A percentile compares a stretch with the other conserved stretches of the same genome.
phyloP scores from a whole-genome alignment of 2,797 vertebrate genomes.

The Delichon dasypus region DNA sequence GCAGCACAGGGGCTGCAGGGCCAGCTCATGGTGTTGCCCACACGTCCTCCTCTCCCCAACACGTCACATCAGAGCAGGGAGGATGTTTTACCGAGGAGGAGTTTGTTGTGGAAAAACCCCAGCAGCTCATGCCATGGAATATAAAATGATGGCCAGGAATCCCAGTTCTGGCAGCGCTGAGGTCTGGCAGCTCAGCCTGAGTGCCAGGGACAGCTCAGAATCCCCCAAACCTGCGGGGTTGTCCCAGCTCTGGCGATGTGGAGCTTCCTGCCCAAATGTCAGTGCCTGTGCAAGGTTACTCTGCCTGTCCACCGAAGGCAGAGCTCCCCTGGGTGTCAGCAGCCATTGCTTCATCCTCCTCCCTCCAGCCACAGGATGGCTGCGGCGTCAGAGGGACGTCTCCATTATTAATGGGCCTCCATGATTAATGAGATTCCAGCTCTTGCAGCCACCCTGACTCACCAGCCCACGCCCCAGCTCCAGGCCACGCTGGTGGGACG shows the following conservation, averaged over 20 bases:
- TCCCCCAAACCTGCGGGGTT: rapidly evolving
- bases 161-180: background rate
- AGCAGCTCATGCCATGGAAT: background rate
- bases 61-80: background rate
- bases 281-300: rapidly evolving
- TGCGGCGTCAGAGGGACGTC: background rate
- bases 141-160: background rate
- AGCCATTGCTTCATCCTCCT: slow-evolving; percentile 1
- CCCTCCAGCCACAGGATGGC: background rate
- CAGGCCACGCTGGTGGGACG: background rate
- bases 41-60: background rate
- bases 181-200: background rate
- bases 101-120: background rate
- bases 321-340: background rate
- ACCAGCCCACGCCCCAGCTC: background rate
- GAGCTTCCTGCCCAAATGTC: background rate
- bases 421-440: background rate
- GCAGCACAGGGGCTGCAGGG: background rate
- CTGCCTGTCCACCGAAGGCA: background rate
- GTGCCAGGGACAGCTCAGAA: background rate
- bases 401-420: background rate
- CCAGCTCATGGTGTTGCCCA: background rate
- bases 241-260: rapidly evolving
- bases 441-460: background rate
- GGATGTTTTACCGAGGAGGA: background rate